These are phyloP conservation scores for Macropis europaea DNA, from an alignment of 2,888 invertebrate genomes.

Conservation along the genomic window DNA sequence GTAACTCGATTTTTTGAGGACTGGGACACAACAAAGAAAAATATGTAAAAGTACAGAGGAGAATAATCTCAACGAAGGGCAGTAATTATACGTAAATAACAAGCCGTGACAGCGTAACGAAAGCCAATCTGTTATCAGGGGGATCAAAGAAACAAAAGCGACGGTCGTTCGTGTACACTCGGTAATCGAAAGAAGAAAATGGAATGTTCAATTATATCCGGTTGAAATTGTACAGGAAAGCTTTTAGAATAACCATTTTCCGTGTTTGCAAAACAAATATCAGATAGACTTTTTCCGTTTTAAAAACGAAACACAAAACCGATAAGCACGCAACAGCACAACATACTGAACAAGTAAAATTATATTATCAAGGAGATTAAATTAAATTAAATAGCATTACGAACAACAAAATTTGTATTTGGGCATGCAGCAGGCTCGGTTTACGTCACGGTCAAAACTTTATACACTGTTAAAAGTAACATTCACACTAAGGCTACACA, in stretches of 20 bases:
- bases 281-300: background rate
- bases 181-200: background rate
- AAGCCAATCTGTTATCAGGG: constrained; percentile 15
- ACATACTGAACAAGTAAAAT: background rate
- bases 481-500: too few species aligned
- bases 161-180: background rate
- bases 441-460: too few species aligned
- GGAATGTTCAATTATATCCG: constrained; percentile 19
- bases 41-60: too few species aligned
- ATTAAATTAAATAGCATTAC: too few species aligned
- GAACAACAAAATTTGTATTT: too few species aligned
- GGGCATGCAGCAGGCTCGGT: too few species aligned
- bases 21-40: too few species aligned
- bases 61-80: constrained; percentile 10
- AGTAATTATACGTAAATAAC: constrained; percentile 35
- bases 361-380: background rate
- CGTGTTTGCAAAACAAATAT: background rate
- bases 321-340: background rate
- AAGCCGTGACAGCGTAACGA: constrained; percentile 22
- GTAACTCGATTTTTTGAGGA: constrained; percentile 7
- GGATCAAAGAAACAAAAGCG: constrained; percentile 21
- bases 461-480: too few species aligned
- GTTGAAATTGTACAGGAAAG: background rate
- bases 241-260: background rate
- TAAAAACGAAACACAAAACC: background rate